phyloP scores from a whole-genome alignment of 1,140 invertebrate species.

The Penaeus indicus region DNA sequence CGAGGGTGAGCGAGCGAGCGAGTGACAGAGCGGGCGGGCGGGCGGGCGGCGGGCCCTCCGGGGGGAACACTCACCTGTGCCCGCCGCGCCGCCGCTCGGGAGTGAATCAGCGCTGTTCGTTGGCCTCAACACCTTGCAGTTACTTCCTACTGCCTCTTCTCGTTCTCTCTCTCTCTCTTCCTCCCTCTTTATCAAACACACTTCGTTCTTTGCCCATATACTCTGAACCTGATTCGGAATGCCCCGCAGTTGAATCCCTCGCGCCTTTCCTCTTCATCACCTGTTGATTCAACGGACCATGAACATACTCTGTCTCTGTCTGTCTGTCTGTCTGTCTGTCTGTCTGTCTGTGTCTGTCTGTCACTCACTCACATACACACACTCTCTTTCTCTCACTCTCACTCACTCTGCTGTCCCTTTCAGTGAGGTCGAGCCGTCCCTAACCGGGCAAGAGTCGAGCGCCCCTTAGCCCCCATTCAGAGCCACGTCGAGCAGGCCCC shows the following conservation, averaged over 20 bases:
- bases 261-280: no score
- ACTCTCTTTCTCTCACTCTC: not conserved
- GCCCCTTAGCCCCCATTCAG: no score
- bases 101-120: constrained; percentile 26
- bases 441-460: no score
- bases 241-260: not conserved
- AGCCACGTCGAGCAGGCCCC: not conserved
- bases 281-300: not conserved
- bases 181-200: not conserved
- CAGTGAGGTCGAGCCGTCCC: no score
- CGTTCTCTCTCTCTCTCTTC: not conserved
- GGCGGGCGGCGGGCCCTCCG: not conserved
- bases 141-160: not conserved
- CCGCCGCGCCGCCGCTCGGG: not conserved
- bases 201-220: not conserved
- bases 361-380: not conserved
- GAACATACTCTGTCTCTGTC: not conserved
- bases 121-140: not conserved
- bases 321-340: not conserved
- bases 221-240: not conserved
- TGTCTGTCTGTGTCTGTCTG: constrained; percentile 40
- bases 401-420: not conserved
- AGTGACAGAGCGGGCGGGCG: not conserved
- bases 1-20: not conserved
- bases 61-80: constrained; percentile 26